Evolutionary conservation across 2,113 vertebrate species (phyloP), one percentile per base, ranked within the genome.

Genomic region (Coturnix japonica): DNA sequence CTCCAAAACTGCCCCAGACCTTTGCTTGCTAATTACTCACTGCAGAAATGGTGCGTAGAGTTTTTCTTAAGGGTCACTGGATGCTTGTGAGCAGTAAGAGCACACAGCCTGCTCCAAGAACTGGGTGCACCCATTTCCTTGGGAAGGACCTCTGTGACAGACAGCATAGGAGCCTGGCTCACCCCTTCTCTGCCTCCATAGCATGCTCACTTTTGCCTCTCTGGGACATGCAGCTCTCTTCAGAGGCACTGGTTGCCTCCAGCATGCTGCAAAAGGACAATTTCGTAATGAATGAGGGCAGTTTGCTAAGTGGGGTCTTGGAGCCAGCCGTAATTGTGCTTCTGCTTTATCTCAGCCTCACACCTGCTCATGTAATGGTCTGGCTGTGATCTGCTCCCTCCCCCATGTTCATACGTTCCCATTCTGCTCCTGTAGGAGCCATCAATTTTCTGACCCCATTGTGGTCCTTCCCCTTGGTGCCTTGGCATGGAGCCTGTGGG

Each of bases 231-330:
- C 46, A 77, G 60, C 43, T 44, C 60, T 11, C 41, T 74, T 63
- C 69, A 90, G 77, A 88, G 44, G 69, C 66, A 8, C 35, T 71
- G 54, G 37, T 91, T 89, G 64, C 79, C 41, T 88, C 67, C 49
- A 87, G 17, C 0, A 1, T 76, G 66, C 76, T 35, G 33, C 33
- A 2, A 78, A 87, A 94, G 90, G 75, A 74, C 49, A 65, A 84
- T 88, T 94, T 89, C 54, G 28, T 91, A 92, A 96, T 82, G 81
- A 94, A 84, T 18, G 17, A 86, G 85, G 41, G 77, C 83, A 46
- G 70, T 96, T 96, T 93, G 91, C 90, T 81, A 80, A 91, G 89
- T 84, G 41, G 83, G 91, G 77, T 93, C 89, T 47, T 93, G 91
- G 71, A 92, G 69, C 92, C 56, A 61, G 88, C 18, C 0, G 1